These are phyloP conservation scores for Semnornis frantzii DNA, from an alignment of 2,113 vertebrate genomes.

Conservation along the genomic window DNA sequence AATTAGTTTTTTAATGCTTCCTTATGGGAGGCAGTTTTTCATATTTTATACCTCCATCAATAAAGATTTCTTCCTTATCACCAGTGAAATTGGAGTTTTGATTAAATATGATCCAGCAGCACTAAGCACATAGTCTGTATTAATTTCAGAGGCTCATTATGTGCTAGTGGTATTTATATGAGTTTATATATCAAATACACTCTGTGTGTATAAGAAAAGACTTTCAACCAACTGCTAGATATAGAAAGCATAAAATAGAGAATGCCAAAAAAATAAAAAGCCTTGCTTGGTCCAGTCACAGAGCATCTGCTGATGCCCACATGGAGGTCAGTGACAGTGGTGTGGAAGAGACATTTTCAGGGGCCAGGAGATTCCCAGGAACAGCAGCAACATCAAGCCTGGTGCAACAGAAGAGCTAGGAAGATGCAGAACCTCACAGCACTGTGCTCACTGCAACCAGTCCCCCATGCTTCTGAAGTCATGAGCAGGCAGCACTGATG, in stretches of 20 bases:
- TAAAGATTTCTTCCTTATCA: constrained; percentile 39
- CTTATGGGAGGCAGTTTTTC: constrained; percentile 28
- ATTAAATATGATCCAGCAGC: constrained; percentile 38
- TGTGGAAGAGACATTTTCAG: background rate
- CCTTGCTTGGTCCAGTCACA: background rate
- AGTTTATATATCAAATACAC: constrained; percentile 43
- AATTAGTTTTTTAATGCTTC: constrained; percentile 43
- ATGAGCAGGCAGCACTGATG: background rate
- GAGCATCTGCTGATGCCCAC: background rate
- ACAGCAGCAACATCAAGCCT: background rate
- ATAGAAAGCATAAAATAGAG: background rate
- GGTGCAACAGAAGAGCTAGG: background rate
- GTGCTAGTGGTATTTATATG: constrained; percentile 20
- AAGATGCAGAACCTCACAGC: background rate
- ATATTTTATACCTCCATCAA: constrained; percentile 40
- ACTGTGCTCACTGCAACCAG: background rate
- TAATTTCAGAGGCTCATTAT: constrained; percentile 29
- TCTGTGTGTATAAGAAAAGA: constrained; percentile 3
- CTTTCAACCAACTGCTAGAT: background rate
- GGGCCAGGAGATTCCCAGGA: background rate
- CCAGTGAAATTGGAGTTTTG: constrained; percentile 38
- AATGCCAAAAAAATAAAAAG: background rate
- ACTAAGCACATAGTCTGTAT: constrained; percentile 19
- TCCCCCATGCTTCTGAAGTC: background rate
- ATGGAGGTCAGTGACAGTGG: background rate